phyloP scores from a whole-genome alignment of 2,113 vertebrate species.

The Hippolais icterina region DNA sequence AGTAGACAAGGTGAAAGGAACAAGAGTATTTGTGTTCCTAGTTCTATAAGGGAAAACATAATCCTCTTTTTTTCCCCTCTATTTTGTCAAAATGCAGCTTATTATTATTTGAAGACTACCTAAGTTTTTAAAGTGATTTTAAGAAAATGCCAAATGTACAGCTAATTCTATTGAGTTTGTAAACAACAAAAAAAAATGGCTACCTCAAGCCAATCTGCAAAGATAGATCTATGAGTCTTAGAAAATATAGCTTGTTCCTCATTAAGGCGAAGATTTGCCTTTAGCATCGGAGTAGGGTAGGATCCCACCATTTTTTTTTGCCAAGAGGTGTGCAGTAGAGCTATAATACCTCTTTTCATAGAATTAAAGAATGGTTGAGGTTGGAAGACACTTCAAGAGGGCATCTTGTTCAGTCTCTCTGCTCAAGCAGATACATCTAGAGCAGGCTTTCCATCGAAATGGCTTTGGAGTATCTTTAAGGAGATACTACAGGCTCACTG shows the following conservation, averaged over 20 bases:
- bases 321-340: background rate
- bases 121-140: background rate
- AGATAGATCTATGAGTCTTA: background rate
- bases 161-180: background rate
- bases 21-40: background rate
- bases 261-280: background rate
- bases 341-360: background rate
- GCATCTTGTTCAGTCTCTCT: background rate
- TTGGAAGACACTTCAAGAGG: background rate
- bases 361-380: background rate
- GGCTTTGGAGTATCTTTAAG: background rate
- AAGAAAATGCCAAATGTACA: background rate
- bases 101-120: background rate
- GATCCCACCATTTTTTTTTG: background rate
- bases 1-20: background rate
- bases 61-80: background rate
- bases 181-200: background rate
- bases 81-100: background rate
- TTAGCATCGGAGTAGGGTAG: background rate
- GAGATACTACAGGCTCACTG: background rate
- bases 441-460: background rate
- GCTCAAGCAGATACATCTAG: background rate
- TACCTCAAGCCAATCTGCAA: background rate
- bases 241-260: background rate
- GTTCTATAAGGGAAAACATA: background rate